Evolutionary conservation across 2,888 invertebrate genomes (phyloP).

Genomic region (Cheilosia urbana): DNA sequence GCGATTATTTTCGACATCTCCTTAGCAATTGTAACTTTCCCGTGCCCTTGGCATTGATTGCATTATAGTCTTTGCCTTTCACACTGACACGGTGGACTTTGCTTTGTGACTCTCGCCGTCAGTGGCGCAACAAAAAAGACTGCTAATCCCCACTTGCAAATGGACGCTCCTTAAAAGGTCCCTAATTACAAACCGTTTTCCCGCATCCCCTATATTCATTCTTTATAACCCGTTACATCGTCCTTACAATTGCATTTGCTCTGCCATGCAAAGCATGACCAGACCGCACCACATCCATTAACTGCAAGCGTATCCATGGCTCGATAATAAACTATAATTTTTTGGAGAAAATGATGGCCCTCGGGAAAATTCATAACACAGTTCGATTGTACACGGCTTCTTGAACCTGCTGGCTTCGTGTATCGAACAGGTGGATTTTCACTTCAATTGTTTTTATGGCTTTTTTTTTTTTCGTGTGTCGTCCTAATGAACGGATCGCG

Average conservation of each 20-base stretch:
- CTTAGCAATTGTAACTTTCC: no score
- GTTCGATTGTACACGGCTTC: constrained; percentile 38
- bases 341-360: constrained; percentile 61
- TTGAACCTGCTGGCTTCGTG: constrained; percentile 34
- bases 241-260: constrained; percentile 48
- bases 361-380: constrained; percentile 54
- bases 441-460: constrained; percentile 33
- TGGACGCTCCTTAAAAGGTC: neutral
- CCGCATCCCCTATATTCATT: neutral
- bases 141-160: neutral
- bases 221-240: constrained; percentile 48
- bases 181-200: neutral
- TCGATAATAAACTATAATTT: constrained; percentile 48
- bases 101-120: no score
- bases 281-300: constrained; percentile 27
- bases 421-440: constrained; percentile 70
- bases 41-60: no score
- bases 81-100: no score
- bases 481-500: constrained; percentile 67
- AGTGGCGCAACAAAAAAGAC: no score
- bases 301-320: constrained; percentile 51
- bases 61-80: no score
- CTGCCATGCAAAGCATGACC: constrained; percentile 1
- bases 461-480: constrained; percentile 27
- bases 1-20: no score